Percentiles rank a stretch among this genome's conserved stretches.
Evolutionary conservation across 2,888 invertebrate genomes (phyloP).

Genomic region (Craniophora ligustri): DNA sequence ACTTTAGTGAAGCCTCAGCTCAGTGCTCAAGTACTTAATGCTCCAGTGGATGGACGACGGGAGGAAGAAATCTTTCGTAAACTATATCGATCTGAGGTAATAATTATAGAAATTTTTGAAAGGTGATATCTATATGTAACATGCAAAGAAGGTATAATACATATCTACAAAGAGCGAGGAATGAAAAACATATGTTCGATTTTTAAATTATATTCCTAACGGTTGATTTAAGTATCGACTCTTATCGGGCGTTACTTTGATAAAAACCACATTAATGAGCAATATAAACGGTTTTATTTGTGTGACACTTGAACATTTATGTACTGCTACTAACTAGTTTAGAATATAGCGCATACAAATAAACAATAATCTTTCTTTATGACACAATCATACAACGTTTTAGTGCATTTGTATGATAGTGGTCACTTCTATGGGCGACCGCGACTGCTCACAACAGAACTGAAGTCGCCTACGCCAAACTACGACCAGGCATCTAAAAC

Average conservation of each 20-base stretch:
- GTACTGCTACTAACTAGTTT: background rate
- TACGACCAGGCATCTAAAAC: conserved; percentile 63
- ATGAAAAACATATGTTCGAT: background rate
- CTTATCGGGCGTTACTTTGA: background rate
- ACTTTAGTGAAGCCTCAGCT: no score
- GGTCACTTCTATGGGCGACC: conserved; percentile 60
- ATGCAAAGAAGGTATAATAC: no score
- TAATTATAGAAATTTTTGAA: no score
- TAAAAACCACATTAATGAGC: background rate
- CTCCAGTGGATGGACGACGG: no score
- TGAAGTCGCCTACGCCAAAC: conserved; percentile 74
- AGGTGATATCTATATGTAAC: no score
- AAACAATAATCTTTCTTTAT: background rate
- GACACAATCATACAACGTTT: conserved; percentile 20
- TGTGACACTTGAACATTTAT: background rate
- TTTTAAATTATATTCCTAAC: background rate
- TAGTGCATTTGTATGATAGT: conserved; percentile 41
- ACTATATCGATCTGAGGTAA: no score
- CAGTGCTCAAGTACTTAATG: no score
- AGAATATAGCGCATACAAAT: background rate
- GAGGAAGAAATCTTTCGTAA: no score
- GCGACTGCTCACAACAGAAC: conserved; percentile 61
- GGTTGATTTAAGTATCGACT: background rate
- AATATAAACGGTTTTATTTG: conserved; percentile 18
- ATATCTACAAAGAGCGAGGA: background rate